These are phyloP conservation scores for Xylocopa sonorina DNA, from an alignment of 1,140 invertebrate species.

Conservation along the genomic window DNA sequence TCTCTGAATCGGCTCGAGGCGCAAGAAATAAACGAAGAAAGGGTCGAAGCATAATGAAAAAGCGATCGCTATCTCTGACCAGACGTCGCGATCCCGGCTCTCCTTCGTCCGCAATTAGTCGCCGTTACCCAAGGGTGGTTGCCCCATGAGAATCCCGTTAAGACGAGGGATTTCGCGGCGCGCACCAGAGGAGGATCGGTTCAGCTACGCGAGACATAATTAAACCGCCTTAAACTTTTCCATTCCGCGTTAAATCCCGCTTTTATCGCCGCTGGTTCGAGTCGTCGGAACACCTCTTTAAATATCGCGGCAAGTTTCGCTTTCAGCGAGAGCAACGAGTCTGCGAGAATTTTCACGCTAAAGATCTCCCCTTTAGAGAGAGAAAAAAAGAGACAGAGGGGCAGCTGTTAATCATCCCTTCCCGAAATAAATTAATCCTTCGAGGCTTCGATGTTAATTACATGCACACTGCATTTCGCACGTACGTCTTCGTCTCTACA, in stretches of 20 bases:
- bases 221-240: constrained; percentile 61
- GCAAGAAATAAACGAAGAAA: not conserved
- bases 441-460: not conserved
- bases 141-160: constrained; percentile 51
- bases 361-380: not conserved
- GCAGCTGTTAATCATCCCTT: not conserved
- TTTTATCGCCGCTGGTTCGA: constrained; percentile 46
- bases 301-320: constrained; percentile 45
- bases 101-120: constrained; percentile 56
- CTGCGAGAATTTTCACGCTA: constrained; percentile 4
- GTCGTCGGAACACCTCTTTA: constrained; percentile 44
- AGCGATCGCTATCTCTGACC: constrained; percentile 10
- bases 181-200: constrained; percentile 52
- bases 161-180: constrained; percentile 49
- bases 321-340: constrained; percentile 29
- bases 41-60: constrained; percentile 17
- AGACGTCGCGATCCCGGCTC: constrained; percentile 42
- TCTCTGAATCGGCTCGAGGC: not conserved
- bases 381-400: too few relatives aligned
- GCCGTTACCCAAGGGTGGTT: constrained; percentile 21
- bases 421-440: not conserved
- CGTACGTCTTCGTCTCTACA: not conserved
- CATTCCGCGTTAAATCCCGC: constrained; percentile 59
- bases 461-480: not conserved
- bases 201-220: constrained; percentile 59